Evolutionary conservation across 2,797 vertebrate genomes (phyloP), one percentile per base, ranked within the genome.

Genomic region (Gobionotothen gibberifrons): DNA sequence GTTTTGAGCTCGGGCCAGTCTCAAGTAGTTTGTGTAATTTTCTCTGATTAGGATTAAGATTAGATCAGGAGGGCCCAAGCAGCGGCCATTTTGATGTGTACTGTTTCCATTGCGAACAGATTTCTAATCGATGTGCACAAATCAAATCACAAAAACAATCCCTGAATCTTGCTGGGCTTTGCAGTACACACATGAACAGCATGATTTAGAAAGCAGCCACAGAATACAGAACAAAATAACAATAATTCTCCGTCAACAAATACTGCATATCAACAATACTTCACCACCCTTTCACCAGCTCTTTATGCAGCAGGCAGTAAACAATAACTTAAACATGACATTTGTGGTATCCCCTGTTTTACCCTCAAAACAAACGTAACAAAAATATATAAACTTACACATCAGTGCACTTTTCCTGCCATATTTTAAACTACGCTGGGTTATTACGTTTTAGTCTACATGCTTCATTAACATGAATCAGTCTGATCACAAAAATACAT

Each of bases 401-500:
- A 40, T 81, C 56, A 76, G 79, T 76, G 78, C 70, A 79, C 29
- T 16, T 68, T 59, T 69, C 67, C 70, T 32, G 48, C 39, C 60
- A 51, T 15, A 21, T 68, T 49, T 54, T 17, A n/a, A 80, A 60
- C 64, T 56, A 73, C 16, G 22, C 60, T 6, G 40, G 55, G 21
- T 58, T 51, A 48, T 60, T 67, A 19, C 46, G 32, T 59, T 56
- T 78, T 42, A 70, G 55, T 42, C 54, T 26, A 66, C 67, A 69
- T 72, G 76, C 79, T 66, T 63, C 58, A 58, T 43, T 21, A 68
- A 80, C 65, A 73, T 29, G 44, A 70, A 36, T 58, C 48, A 29
- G 57, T 55, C 42, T 43, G 42, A 67, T 67, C 57, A 72, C 43
- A 74, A 79, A 78, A 70, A 69, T 53, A 75, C 69, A 43, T 12